Evolutionary conservation across 2,888 invertebrate species (phyloP), one percentile per base, ranked within the genome.

Genomic region (Holacanthella duospinosa): DNA sequence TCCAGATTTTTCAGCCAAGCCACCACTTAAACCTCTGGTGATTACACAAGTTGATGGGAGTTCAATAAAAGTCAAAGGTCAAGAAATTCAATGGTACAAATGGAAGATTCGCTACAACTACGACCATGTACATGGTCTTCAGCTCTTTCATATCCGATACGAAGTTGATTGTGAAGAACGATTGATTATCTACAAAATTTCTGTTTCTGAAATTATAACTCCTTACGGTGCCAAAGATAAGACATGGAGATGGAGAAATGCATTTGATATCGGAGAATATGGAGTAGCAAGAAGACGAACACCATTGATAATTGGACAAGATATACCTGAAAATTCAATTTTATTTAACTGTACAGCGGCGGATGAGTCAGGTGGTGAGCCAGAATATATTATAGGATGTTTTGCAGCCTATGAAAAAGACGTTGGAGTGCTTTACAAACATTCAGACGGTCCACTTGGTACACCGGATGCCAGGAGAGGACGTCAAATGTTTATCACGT

Each of bases 41-140:
- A 53, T 53, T 26, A 12, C n/a, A n/a, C 54, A 53, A n/a, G 9
- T 4, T 26, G 54, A 53, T 12, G 54, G 54, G 24, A 53, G 54
- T n/a, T 53, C 54, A n/a, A 53, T 53, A 6, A 6, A 53, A n/a
- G n/a, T 53, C 24, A n/a, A 53, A n/a, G 54, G 54, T n/a, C 54
- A 53, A n/a, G 9, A 53, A n/a, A n/a, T 53, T n/a, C 9, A 6
- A 6, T 53, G 54, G 54, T 53, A 53, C 54, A 53, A 53, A n/a
- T 53, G 54, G 54, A n/a, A 25, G 25, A n/a, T 53, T 6, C 9
- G 9, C 25, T 53, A 53, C 54, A 12, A 6, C 54, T 6, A 12
- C 9, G 54, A 53, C 54, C 54, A 6, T 24, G 24, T 53, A n/a
- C 25, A 53, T 26, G 54, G 54, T n/a, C 54, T 53, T n/a, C 9